phyloP scores from a whole-genome alignment of 2,113 vertebrate genomes.

The Trematomus loennbergii region DNA sequence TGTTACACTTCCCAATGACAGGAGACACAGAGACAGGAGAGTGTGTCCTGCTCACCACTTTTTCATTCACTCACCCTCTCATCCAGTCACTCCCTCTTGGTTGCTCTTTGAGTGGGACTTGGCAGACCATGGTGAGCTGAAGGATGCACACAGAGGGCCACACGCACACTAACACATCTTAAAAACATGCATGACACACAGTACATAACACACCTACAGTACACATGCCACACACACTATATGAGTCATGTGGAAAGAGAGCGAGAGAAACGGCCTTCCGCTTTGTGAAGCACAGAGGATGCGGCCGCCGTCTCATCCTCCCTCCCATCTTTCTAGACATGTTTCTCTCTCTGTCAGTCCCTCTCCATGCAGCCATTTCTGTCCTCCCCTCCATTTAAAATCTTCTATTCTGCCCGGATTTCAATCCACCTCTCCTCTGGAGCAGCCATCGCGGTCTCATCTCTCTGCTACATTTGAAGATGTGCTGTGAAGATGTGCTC shows the following conservation, averaged over 20 bases:
- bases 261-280: conserved; percentile 23
- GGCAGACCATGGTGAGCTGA: conserved; percentile 32
- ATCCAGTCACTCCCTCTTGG: conserved; percentile 32
- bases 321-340: conserved; percentile 46
- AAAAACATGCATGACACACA: conserved; percentile 12
- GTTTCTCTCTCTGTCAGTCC: conserved; percentile 63
- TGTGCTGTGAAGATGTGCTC: conserved; percentile 47
- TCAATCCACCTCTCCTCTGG: conserved; percentile 42
- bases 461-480: conserved; percentile 58
- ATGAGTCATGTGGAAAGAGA: conserved; percentile 38
- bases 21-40: conserved; percentile 5
- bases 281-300: conserved; percentile 51
- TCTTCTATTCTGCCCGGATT: conserved; percentile 36
- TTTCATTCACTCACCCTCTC: conserved; percentile 51
- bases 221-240: conserved; percentile 39
- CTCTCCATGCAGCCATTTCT: conserved; percentile 57
- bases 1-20: conserved; percentile 41
- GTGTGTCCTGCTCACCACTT: conserved; percentile 23
- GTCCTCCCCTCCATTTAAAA: conserved; percentile 59
- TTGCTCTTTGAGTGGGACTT: conserved; percentile 63
- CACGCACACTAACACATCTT: conserved; percentile 29
- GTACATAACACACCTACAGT: conserved; percentile 29
- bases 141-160: conserved; percentile 24
- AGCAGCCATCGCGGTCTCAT: conserved; percentile 15
- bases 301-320: conserved; percentile 38